Percentiles rank a stretch among this genome's conserved stretches.
phyloP scores from a whole-genome alignment of 2,113 vertebrate genomes.

The Hypanus sabinus region DNA sequence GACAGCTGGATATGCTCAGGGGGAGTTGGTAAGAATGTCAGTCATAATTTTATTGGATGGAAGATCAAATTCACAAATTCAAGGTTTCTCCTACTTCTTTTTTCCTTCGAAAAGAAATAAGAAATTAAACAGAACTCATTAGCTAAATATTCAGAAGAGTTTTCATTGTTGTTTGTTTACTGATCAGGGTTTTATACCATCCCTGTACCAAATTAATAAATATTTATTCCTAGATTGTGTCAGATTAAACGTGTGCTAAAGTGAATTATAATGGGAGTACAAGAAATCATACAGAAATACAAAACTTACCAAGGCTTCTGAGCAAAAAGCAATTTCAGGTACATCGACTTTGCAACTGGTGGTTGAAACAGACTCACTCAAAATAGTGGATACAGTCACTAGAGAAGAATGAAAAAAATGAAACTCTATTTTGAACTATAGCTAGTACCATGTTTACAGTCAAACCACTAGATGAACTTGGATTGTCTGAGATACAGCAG shows the following conservation, averaged over 20 bases:
- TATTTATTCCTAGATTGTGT: neutral
- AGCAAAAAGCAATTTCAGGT: accelerated
- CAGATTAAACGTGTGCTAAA: neutral
- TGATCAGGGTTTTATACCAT: neutral
- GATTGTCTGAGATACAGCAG: neutral
- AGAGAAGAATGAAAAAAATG: neutral
- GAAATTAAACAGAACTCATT: neutral
- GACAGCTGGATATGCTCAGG: neutral
- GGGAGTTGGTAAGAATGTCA: too few species aligned
- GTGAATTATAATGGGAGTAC: neutral
- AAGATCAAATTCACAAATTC: neutral
- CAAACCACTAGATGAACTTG: neutral
- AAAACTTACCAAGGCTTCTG: neutral
- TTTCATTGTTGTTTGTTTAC: neutral
- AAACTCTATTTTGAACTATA: neutral
- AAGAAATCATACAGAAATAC: neutral
- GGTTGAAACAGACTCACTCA: neutral
- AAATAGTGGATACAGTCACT: neutral
- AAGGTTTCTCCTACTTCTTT: neutral
- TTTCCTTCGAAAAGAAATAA: neutral
- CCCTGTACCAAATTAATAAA: neutral
- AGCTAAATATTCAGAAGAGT: neutral
- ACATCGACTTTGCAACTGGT: neutral
- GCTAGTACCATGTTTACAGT: neutral
- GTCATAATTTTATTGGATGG: neutral